Conservation (phyloP, 2,113 vertebrate genomes). For the Gnathonemus echidnorhynchus region DNA sequence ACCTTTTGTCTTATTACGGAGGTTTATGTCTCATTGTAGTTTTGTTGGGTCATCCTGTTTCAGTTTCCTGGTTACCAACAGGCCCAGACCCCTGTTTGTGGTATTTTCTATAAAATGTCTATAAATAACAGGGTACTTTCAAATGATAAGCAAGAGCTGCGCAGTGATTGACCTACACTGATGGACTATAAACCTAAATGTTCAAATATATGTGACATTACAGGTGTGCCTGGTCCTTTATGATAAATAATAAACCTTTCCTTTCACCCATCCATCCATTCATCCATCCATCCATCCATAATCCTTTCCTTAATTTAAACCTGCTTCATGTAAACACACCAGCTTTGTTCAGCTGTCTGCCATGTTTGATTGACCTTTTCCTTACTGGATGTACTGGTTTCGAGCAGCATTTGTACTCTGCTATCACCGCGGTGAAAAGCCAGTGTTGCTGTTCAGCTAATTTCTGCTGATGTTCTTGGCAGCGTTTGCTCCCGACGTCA, state of each 20-base stretch:
- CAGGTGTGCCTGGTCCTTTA: not conserved
- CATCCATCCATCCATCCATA: not conserved
- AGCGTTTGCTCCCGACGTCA: not conserved
- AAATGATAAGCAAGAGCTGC: not conserved
- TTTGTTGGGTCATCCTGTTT: not conserved
- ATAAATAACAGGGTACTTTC: not conserved
- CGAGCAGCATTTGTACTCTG: not conserved
- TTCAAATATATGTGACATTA: not conserved
- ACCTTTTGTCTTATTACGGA: not conserved
- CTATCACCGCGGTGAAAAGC: not conserved
- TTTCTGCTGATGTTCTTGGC: not conserved
- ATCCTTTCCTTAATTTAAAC: not conserved
- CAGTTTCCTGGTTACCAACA: not conserved
- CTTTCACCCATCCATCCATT: not conserved
- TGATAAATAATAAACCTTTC: not conserved
- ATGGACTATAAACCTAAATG: not conserved
- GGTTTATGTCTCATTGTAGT: not conserved
- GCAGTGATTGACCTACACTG: not conserved
- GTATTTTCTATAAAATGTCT: not conserved
- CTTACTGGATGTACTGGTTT: not conserved
- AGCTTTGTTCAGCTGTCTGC: not conserved
- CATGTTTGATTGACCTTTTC: not conserved
- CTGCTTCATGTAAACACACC: not conserved
- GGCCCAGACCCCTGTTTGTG: not conserved
- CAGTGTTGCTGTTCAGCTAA: not conserved